Evolutionary conservation across 1,140 invertebrate species (phyloP).

Genomic region (Pogonognathellus flavescens): DNA sequence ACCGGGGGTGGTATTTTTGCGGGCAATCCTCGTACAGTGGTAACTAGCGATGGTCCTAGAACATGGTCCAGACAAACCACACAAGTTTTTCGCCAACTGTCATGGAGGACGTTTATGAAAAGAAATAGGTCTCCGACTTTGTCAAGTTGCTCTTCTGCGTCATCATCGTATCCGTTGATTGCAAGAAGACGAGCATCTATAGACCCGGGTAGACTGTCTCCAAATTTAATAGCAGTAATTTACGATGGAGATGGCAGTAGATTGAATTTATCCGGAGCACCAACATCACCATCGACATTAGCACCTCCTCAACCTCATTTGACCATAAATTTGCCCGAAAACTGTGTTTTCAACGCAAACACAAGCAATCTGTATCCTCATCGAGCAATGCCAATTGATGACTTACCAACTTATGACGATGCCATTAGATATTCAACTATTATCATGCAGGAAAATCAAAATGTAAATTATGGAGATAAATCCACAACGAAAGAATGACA

Average conservation of each 20-base stretch:
- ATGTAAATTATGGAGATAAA: neutral
- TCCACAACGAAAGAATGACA: neutral
- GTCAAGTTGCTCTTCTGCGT: neutral
- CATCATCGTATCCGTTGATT: neutral
- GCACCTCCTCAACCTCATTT: neutral
- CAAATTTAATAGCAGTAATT: neutral
- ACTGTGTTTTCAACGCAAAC: neutral
- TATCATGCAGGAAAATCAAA: neutral
- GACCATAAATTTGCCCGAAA: neutral
- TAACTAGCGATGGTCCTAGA: neutral
- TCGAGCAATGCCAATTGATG: neutral
- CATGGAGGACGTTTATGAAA: conserved; percentile 3
- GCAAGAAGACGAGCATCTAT: neutral
- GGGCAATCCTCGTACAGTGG: neutral
- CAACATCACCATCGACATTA: neutral
- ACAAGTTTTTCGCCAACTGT: neutral
- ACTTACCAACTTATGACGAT: neutral
- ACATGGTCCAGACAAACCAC: neutral
- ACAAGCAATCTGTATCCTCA: neutral
- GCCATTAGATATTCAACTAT: neutral
- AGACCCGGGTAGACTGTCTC: neutral
- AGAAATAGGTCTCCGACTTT: neutral
- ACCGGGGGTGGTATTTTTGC: neutral
- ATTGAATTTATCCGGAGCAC: too few relatives aligned
- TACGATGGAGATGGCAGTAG: neutral